Evolutionary conservation across 2,113 vertebrate species (phyloP).

Genomic region (human): GRCh38 chr14:30797501-30798000

Average conservation of each 20-base stretch:
- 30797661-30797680: background rate
- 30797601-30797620: constrained; percentile 27
- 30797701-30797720: background rate
- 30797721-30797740: background rate
- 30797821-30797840: background rate
- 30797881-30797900: background rate
- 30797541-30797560: constrained; percentile 17
- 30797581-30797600: background rate
- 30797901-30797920: background rate
- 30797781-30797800: background rate
- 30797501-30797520: background rate
- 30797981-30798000: background rate
- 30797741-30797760: background rate
- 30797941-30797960: background rate
- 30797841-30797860: background rate
- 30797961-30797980: background rate
- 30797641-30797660: background rate
- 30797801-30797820: background rate
- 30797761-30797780: background rate
- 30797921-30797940: background rate
- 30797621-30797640: background rate
- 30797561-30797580: background rate
- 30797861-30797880: background rate
- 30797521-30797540: background rate
- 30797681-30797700: background rate